Percentiles rank a stretch among this genome's conserved stretches.
Evolutionary conservation across 2,888 invertebrate genomes (phyloP).

Genomic region (Aporophyla lueneburgensis): DNA sequence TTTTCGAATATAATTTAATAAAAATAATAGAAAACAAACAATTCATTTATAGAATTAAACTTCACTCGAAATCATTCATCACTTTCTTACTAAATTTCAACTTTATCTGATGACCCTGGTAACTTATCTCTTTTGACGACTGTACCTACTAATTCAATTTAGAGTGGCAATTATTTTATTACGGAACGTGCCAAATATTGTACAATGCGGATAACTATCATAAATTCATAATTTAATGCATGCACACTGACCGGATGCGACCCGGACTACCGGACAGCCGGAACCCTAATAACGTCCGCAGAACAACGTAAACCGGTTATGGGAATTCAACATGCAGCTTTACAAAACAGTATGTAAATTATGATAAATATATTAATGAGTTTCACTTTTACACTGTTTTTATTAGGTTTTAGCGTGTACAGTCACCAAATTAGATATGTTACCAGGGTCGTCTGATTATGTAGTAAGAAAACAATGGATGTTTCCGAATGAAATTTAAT

Average conservation of each 20-base stretch:
- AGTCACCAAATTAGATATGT: too few species aligned
- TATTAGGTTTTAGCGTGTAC: conserved; percentile 25
- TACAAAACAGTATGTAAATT: conserved; percentile 39
- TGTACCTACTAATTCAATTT: not conserved
- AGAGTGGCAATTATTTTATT: not conserved
- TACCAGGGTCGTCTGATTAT: too few species aligned
- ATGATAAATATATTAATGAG: conserved; percentile 31
- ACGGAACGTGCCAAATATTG: conserved; percentile 18
- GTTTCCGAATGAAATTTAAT: too few species aligned
- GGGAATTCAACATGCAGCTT: conserved; percentile 37
- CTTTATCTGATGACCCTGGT: too few species aligned
- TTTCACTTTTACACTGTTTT: conserved; percentile 42
- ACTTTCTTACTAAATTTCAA: too few species aligned
- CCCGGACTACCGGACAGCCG: conserved; percentile 17
- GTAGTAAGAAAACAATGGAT: too few species aligned
- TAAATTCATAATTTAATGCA: conserved; percentile 51
- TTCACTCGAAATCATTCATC: too few species aligned
- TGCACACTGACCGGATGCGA: conserved; percentile 27
- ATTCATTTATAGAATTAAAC: too few species aligned
- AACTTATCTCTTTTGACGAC: too few species aligned
- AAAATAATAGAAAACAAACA: too few species aligned
- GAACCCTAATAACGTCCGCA: conserved; percentile 35
- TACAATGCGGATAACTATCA: conserved; percentile 31
- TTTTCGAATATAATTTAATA: too few species aligned
- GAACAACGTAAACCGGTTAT: conserved; percentile 45